A percentile compares a stretch with the other conserved stretches of the same genome.
These are phyloP conservation scores for Protobothrops mucrosquamatus DNA, from an alignment of 2,113 vertebrate species.

Conservation along the genomic window DNA sequence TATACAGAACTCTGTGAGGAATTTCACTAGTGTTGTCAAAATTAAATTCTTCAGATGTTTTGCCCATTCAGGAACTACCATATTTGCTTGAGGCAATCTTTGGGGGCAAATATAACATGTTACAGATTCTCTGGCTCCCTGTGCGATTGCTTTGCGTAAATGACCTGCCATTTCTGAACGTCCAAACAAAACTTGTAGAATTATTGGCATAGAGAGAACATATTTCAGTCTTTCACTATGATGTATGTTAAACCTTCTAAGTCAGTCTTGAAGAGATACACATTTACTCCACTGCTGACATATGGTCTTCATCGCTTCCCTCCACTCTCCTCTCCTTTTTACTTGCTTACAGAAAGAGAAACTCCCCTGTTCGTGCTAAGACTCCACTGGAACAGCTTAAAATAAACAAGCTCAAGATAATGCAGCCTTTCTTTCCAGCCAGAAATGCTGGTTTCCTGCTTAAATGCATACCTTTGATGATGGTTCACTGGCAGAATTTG, in stretches of 20 bases:
- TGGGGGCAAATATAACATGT: conserved; percentile 15
- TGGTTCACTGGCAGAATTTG: conserved; percentile 51
- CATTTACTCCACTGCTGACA: background rate
- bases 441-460: conserved; percentile 61
- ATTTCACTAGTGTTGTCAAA: background rate
- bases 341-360: conserved; percentile 26
- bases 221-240: conserved; percentile 43
- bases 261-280: conserved; percentile 31
- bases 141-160: conserved; percentile 12
- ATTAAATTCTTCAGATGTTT: background rate
- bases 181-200: conserved; percentile 42
- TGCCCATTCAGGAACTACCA: background rate
- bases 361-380: conserved; percentile 42
- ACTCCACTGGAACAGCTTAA: conserved; percentile 34
- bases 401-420: conserved; percentile 55
- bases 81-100: background rate
- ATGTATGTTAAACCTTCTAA: conserved; percentile 39
- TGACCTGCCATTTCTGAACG: conserved; percentile 29
- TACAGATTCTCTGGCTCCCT: background rate
- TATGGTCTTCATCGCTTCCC: conserved; percentile 45
- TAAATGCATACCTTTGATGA: conserved; percentile 60
- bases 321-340: conserved; percentile 3
- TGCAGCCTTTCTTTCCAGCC: conserved; percentile 59
- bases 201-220: conserved; percentile 45
- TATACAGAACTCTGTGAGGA: background rate